phyloP scores from a whole-genome alignment of 2,113 vertebrate genomes.

The Cyanoderma ruficeps region DNA sequence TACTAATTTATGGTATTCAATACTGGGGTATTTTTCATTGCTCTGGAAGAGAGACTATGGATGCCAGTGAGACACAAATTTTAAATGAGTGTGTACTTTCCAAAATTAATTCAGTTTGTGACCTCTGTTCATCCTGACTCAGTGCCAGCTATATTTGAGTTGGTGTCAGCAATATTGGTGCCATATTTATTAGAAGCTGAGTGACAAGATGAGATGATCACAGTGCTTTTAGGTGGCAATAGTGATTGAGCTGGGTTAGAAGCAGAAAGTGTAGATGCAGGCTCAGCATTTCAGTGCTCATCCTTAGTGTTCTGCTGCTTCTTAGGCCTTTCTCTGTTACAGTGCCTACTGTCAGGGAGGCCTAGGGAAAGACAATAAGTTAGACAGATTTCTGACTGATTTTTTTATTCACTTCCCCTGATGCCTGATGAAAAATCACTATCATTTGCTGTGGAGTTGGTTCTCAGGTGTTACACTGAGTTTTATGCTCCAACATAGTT shows the following conservation, averaged over 20 bases:
- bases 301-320: background rate
- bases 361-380: background rate
- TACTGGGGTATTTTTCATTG: background rate
- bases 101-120: background rate
- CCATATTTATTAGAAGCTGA: background rate
- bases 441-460: background rate
- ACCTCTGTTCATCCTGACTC: background rate
- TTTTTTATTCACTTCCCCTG: background rate
- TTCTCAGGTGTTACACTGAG: background rate
- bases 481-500: background rate
- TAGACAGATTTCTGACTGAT: background rate
- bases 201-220: background rate
- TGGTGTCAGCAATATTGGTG: constrained; percentile 2
- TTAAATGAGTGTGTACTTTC: background rate
- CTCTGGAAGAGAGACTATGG: background rate
- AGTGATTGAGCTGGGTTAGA: background rate
- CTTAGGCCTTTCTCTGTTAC: background rate
- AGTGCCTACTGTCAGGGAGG: background rate
- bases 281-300: background rate
- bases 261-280: background rate
- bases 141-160: background rate
- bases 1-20: background rate
- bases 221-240: background rate
- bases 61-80: background rate
- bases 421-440: background rate